These are phyloP conservation scores for Craterocephalus amniculus DNA, from an alignment of 2,797 vertebrate genomes.

Conservation along the genomic window DNA sequence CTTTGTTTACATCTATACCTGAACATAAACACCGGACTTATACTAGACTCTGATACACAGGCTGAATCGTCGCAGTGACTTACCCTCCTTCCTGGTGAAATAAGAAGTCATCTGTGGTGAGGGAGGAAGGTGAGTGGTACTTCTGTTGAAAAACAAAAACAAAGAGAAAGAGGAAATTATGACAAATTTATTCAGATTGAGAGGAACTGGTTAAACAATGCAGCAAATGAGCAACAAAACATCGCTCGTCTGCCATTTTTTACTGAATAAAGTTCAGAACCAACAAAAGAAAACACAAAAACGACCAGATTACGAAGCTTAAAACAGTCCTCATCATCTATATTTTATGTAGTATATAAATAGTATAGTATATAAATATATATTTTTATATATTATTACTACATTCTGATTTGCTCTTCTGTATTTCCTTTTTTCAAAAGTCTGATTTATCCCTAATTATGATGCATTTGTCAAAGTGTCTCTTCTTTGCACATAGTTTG, in stretches of 20 bases:
- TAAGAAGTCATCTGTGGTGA: conserved; percentile 88
- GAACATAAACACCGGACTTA: neutral
- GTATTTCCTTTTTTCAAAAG: neutral
- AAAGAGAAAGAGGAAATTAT: conserved; percentile 55
- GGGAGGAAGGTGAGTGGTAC: conserved; percentile 88
- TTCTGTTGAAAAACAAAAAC: conserved; percentile 82
- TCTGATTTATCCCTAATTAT: neutral
- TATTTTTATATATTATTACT: too few species aligned
- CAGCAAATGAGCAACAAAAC: neutral
- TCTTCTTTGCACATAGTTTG: neutral
- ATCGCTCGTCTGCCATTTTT: neutral
- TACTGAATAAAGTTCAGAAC: conserved; percentile 5
- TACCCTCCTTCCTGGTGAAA: conserved; percentile 92
- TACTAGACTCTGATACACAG: neutral
- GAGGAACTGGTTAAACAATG: conserved; percentile 63
- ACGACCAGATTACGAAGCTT: neutral
- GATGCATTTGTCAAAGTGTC: neutral
- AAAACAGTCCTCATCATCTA: conserved; percentile 7
- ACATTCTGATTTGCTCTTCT: neutral
- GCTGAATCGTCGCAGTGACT: conserved; percentile 49
- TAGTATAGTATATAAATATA: too few species aligned
- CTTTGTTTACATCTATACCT: neutral
- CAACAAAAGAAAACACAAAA: neutral
- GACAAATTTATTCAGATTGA: conserved; percentile 2
- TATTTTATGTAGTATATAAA: too few species aligned